Base-by-base conservation (phyloP, 2,888 invertebrate species). In the Prosapia bicincta region DNA sequence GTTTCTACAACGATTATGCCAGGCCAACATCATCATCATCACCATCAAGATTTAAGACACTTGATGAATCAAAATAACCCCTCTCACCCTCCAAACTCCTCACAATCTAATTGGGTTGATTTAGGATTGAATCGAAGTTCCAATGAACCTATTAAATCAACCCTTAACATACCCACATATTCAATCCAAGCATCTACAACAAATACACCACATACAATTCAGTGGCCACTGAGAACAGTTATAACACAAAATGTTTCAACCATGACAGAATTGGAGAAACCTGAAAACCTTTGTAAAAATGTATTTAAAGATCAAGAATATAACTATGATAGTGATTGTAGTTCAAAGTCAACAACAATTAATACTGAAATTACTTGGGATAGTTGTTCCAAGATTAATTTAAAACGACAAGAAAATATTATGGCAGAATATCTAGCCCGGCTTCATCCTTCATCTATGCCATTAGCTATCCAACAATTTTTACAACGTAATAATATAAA, bases 231-330 rank as follows among this genome's bases (percentile, higher is more conserved):
- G 25, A 72, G 66, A 65, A 66, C 66, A 10, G 32, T 72, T 13
- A 7, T 74, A 26, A 69, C 69, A 65, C 66, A 74, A 26, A 69
- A 69, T 69, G 74, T 65, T 13, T 69, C 74, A 65, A 74, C 74
- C n/a, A 74, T 74, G 74, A 74, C 74, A 74, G 74, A 74, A 15
- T 65, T 54, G 43, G 74, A 74, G 20, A 26, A 23, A n/a, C 38
- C 69, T 10, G 69, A 65, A 9, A 25, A 65, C n/a, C 43, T 38
- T 24, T 54, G 20, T n/a, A 74, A 30, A 28, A 74, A 65, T 28
- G 54, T 1, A 6, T 69, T 1, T 24, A 69, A 74, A 69, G 74
- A 74, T 5, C 9, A 3, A 26, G 32, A 9, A n/a, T 66, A 32
- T 25, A 72, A 67, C 67, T 66, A 72, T 32, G 72, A 72, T 32